Base-by-base conservation (phyloP, 2,888 invertebrate genomes). In the Neoscelio sp. region DNA sequence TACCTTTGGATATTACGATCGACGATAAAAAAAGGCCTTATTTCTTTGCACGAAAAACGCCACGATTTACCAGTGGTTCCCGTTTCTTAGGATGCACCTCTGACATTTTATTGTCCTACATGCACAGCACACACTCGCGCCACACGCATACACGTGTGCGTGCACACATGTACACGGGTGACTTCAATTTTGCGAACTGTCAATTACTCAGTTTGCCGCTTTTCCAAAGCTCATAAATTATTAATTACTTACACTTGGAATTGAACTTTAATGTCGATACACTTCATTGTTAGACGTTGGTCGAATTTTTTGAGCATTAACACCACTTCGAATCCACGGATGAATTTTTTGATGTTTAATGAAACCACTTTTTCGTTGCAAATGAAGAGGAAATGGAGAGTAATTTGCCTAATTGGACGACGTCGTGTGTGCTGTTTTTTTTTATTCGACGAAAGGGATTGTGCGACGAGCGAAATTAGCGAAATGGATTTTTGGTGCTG, bases 241-340 rank as follows among this genome's bases (percentile, higher is more conserved):
- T 77, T 62, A 64, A 77, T 62, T 70, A 64, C 64, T 56, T 48
- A 46, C 76, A 77, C 76, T 77, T 64, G 54, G 64, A 56, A 77
- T 77, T 58, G 56, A 77, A 77, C 76, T 70, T 70, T 68, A 70
- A 70, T 58, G 70, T 56, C 70, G 50, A 70, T 68, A 70, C 70
- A 70, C 58, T 70, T 56, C 40, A 40, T 64, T 42, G 60, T 64
- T 35, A 62, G 44, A 76, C 20, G 30, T 46, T 58, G 2, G 6
- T n/a, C 33, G 33, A 7, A 33, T 33, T n/a, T 33, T 33, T 33
- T 2, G n/a, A 23, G n/a, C 23, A 33, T 33, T 33, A 6, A n/a
- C 10, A 3, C 7, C 33, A 33, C 33, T 4, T n/a, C 33, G n/a
- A n/a, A 26, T 7, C 7, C 26, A 26, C 3, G 26, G 26, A 26